A percentile compares a stretch with the other conserved stretches of the same genome.
Conservation (phyloP, 2,797 vertebrate genomes). For the Lithobates sylvaticus region DNA sequence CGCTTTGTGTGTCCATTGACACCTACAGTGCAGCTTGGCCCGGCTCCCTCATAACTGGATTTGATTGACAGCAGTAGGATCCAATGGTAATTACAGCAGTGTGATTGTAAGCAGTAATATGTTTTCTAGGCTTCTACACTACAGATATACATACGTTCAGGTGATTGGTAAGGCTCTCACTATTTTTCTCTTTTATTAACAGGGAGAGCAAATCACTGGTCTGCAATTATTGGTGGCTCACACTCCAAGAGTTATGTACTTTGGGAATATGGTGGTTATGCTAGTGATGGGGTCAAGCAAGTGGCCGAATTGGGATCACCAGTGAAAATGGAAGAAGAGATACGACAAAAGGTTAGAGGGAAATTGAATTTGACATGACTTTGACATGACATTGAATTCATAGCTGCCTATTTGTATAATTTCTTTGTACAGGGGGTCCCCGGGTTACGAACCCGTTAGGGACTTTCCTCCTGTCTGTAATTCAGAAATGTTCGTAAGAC, state of each 20-base stretch:
- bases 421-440: too few species aligned
- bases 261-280: slow-evolving; percentile 93
- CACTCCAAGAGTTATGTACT: slow-evolving; percentile 95
- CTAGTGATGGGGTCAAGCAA: slow-evolving; percentile 94
- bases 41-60: too few species aligned
- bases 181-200: background rate
- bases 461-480: too few species aligned
- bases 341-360: slow-evolving; percentile 91
- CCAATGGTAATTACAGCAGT: background rate
- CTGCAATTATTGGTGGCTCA: slow-evolving; percentile 94
- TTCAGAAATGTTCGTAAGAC: too few species aligned
- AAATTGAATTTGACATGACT: background rate
- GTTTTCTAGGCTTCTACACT: background rate
- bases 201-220: slow-evolving; percentile 97
- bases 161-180: background rate
- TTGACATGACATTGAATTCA: background rate
- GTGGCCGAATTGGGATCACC: slow-evolving; percentile 95
- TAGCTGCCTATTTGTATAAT: background rate
- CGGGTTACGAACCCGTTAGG: too few species aligned
- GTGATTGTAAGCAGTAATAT: background rate
- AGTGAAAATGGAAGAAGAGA: slow-evolving; percentile 99
- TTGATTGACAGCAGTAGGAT: too few species aligned
- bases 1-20: too few species aligned
- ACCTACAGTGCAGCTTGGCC: too few species aligned
- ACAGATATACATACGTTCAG: background rate